Base-by-base conservation (phyloP, 2,797 vertebrate genomes). In the Silurus aristotelis region DNA sequence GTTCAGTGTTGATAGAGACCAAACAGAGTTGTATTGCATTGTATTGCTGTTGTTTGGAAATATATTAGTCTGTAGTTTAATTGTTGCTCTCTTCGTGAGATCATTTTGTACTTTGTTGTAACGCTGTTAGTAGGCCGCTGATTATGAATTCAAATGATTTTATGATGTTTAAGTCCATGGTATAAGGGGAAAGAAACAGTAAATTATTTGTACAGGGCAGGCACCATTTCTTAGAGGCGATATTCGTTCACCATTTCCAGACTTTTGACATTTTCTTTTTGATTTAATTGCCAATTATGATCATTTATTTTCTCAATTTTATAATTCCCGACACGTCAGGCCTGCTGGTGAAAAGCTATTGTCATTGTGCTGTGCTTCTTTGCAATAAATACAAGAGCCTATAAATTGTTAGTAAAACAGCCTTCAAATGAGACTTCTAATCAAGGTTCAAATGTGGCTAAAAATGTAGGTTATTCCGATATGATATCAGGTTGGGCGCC, bases 311-410 rank as follows among this genome's bases (percentile, higher is more conserved):
- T 64, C 13, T 8, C 84, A 85, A 81, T 87, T 84, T 72, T 43
- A 78, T 78, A 68, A 55, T 20, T 71, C 58, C 71, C 72, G 60
- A 80, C n/a, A 73, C 6, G 63, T 82, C 75, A 88, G 94, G 93
- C 92, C 92, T 93, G 91, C 89, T 94, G 92, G 87, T 87, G 86
- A 87, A 88, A 88, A 90, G 81, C 60, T 90, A 71, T 88, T 90
- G 87, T 87, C 87, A 83, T 70, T 89, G 88, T 95, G 92, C 89
- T 91, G 94, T 96, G 93, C 89, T 89, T 93, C 85, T 93, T 90
- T 92, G 89, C 92, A 95, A 95, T 92, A 91, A 91, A 92, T 90
- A 87, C 85, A 86, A 73, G 55, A 87, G 77, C 75, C 77, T 52
- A 68, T 56, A 38, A 81, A 67, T 43, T 80, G 81, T 70, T 86